phyloP scores from a whole-genome alignment of 2,888 invertebrate species.

The Baccha elongata region DNA sequence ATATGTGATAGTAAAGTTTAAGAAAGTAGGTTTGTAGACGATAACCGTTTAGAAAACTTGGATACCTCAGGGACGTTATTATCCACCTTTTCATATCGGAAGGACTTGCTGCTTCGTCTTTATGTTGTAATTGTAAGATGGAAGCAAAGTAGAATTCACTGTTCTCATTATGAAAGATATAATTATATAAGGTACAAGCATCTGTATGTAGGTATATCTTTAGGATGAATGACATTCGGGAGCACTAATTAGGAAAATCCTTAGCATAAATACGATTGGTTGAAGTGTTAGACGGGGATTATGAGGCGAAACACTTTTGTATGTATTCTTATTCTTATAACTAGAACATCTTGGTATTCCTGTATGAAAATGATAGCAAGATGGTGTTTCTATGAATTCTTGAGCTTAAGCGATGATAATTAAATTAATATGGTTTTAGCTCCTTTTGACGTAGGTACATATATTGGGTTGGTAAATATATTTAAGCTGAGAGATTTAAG shows the following conservation, averaged over 20 bases:
- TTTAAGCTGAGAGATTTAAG: no score
- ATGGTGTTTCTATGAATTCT: constrained; percentile 2
- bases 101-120: no score
- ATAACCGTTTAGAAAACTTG: no score
- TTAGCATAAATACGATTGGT: constrained; percentile 46
- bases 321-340: background rate
- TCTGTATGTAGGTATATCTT: no score
- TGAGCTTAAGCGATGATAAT: constrained; percentile 40
- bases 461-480: no score
- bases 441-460: no score
- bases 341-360: background rate
- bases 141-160: constrained; percentile 31
- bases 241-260: constrained; percentile 61
- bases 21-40: no score
- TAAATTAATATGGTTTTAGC: constrained; percentile 18
- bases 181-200: no score
- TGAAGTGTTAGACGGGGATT: constrained; percentile 47
- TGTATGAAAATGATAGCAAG: constrained; percentile 10
- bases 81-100: no score
- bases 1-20: no score
- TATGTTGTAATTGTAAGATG: background rate
- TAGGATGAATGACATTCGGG: constrained; percentile 57
- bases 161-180: constrained; percentile 60
- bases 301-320: constrained; percentile 29
- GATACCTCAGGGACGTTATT: no score